phyloP scores from a whole-genome alignment of 2,797 vertebrate genomes.

The Gastrophryne carolinensis region DNA sequence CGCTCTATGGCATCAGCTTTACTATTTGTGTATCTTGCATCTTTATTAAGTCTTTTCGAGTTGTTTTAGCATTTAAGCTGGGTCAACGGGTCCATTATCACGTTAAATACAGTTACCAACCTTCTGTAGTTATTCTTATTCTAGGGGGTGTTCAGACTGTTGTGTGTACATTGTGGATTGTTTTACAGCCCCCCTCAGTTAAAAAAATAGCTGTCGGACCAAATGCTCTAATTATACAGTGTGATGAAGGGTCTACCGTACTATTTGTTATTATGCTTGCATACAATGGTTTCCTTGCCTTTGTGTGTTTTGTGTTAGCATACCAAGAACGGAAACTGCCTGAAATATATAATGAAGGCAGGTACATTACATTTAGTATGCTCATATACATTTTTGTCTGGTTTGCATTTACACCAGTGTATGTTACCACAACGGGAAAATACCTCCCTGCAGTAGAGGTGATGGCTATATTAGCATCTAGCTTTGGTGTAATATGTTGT shows the following conservation, averaged over 20 bases:
- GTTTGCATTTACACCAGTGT: constrained; percentile 68
- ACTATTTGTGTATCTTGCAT: constrained; percentile 69
- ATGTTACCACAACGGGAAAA: constrained; percentile 53
- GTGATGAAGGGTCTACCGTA: constrained; percentile 56
- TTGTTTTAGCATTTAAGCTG: constrained; percentile 62
- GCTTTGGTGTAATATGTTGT: constrained; percentile 67
- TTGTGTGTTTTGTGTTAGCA: constrained; percentile 64
- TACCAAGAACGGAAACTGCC: constrained; percentile 63
- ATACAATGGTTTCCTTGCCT: constrained; percentile 64
- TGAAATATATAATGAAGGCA: constrained; percentile 36
- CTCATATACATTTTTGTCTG: constrained; percentile 70
- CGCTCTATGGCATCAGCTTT: constrained; percentile 66
- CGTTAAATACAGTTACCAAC: constrained; percentile 58
- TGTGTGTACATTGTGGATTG: constrained; percentile 65
- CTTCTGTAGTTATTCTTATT: constrained; percentile 52
- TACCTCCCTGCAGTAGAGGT: constrained; percentile 58
- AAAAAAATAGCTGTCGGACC: neutral
- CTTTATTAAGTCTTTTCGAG: constrained; percentile 63
- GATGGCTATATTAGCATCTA: constrained; percentile 67
- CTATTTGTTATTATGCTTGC: constrained; percentile 64
- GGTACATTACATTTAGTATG: constrained; percentile 70
- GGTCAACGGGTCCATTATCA: constrained; percentile 31
- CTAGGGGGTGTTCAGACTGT: constrained; percentile 56
- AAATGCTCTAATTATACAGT: constrained; percentile 52
- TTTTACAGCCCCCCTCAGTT: constrained; percentile 56